These are phyloP conservation scores for Drosophila fuyamai DNA, from an alignment of 1,140 invertebrate species.

Conservation along the genomic window DNA sequence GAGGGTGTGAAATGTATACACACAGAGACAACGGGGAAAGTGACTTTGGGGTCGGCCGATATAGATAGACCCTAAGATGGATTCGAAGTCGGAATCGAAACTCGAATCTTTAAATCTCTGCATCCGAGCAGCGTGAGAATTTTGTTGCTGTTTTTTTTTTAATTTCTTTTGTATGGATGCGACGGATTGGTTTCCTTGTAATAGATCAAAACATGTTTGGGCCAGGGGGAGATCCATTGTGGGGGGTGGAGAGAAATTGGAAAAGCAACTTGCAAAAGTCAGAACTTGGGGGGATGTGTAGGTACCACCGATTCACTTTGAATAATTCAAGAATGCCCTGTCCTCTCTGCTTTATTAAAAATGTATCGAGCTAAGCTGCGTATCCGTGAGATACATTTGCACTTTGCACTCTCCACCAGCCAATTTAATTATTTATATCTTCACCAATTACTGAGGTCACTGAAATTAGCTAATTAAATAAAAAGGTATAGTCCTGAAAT, in stretches of 20 bases:
- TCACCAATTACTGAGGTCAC: conserved; percentile 64
- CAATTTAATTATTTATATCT: conserved; percentile 68
- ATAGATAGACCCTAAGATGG: conserved; percentile 42
- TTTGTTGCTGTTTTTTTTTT: conserved; percentile 78
- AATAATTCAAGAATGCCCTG: conserved; percentile 54
- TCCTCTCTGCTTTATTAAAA: conserved; percentile 54
- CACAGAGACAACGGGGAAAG: conserved; percentile 66
- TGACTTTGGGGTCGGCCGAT: conserved; percentile 68
- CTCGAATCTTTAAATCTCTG: conserved; percentile 29
- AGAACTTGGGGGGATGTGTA: background rate
- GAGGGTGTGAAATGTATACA: conserved; percentile 79
- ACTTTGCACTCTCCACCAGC: conserved; percentile 56
- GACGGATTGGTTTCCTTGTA: conserved; percentile 43
- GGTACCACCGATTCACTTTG: conserved; percentile 25
- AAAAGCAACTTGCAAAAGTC: conserved; percentile 20
- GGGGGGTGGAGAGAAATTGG: background rate
- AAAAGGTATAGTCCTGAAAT: conserved; percentile 46
- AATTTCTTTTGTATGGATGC: conserved; percentile 74
- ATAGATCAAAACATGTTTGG: conserved; percentile 35
- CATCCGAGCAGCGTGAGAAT: conserved; percentile 70
- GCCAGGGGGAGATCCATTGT: conserved; percentile 2
- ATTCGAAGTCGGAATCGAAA: conserved; percentile 24
- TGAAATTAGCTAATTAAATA: conserved; percentile 76
- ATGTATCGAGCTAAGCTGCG: conserved; percentile 53
- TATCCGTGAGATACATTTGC: conserved; percentile 64